Base-by-base conservation (phyloP, 2,113 vertebrate species). In the Erythrolamprus reginae region DNA sequence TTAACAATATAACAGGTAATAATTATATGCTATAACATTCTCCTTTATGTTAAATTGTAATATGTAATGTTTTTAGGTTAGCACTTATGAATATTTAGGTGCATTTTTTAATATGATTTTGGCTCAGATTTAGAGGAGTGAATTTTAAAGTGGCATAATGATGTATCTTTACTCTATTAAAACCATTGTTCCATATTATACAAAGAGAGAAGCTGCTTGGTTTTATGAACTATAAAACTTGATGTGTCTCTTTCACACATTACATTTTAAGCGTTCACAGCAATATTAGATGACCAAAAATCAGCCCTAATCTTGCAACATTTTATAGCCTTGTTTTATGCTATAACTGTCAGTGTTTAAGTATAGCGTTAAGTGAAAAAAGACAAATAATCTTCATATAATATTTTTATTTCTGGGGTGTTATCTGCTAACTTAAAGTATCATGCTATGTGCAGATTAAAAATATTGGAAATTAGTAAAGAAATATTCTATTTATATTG, bases 1-100 rank as follows among this genome's bases (percentile, higher is more conserved):
- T n/a, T n/a, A n/a, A n/a, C n/a, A n/a, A n/a, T n/a, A n/a, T n/a
- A n/a, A n/a, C n/a, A n/a, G n/a, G n/a, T n/a, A n/a, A n/a, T n/a
- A 53, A 82, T n/a, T 38, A 48, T 89, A 19, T 84, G 58, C 7
- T 86, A 95, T 52, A 93, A 91, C 21, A 24, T 89, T 87, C 0
- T 2, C 10, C 5, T 84, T 86, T 88, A 3, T 33, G 1, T 42
- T 89, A 0, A 21, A 8, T 88, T 65, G 38, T 28, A 77, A 5
- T 77, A 0, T 28, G 7, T 38, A 28, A 77, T 38, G n/a, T 77
- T 42, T 33, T 48, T 61, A 70, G 88, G 23, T 91, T 86, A 55
- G 13, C 52, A 47, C 53, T 89, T 58, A 6, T 5, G 12, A 65
- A 28, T 83, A 48, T 45, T 61, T 58, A 33, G 45, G 10, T 28